Evolutionary conservation across 1,140 invertebrate genomes (phyloP).

Genomic region (Maniola jurtina): DNA sequence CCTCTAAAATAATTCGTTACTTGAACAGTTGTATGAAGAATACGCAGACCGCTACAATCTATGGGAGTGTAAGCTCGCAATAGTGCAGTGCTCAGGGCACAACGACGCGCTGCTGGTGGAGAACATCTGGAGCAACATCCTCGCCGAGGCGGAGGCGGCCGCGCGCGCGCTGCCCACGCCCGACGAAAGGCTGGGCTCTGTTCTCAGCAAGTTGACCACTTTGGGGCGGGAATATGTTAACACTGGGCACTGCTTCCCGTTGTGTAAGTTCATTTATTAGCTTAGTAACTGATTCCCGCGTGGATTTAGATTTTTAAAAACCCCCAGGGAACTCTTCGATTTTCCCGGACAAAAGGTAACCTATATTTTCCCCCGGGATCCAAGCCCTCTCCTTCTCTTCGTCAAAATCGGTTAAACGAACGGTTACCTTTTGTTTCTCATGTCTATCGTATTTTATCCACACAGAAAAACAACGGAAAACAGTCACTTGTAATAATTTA

Average conservation of each 20-base stretch:
- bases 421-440: no score
- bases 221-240: slow-evolving; percentile 86
- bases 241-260: slow-evolving; percentile 87
- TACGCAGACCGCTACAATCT: slow-evolving; percentile 89
- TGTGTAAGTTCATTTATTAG: slow-evolving; percentile 75
- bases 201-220: slow-evolving; percentile 86
- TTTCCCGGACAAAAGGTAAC: neutral
- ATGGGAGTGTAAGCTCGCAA: slow-evolving; percentile 92
- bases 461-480: no score
- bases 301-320: no score
- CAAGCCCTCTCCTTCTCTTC: no score
- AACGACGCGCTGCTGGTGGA: slow-evolving; percentile 88
- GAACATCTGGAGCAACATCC: slow-evolving; percentile 89
- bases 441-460: no score
- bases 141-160: slow-evolving; percentile 78
- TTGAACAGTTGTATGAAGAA: slow-evolving; percentile 87
- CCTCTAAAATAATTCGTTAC: neutral
- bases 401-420: no score
- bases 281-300: no score
- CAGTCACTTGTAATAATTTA: no score
- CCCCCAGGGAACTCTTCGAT: no score
- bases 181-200: slow-evolving; percentile 82
- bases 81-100: slow-evolving; percentile 91
- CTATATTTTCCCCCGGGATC: neutral
- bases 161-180: slow-evolving; percentile 59